A percentile compares a stretch with the other conserved stretches of the same genome.
phyloP scores from a whole-genome alignment of 2,797 vertebrate species.

The Chrysolophus pictus region DNA sequence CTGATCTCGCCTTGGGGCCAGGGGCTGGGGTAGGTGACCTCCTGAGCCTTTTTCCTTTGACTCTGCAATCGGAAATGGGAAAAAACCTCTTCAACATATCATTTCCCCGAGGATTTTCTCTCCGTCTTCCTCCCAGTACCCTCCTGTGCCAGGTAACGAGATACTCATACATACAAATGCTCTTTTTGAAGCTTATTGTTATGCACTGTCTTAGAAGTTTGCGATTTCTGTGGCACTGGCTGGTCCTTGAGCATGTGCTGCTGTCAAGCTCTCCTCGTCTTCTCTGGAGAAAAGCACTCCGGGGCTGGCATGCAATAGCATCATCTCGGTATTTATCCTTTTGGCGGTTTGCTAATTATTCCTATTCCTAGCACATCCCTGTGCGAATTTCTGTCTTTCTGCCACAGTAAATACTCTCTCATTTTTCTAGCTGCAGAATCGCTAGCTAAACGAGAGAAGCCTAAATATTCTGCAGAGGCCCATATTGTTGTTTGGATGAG shows the following conservation, averaged over 20 bases:
- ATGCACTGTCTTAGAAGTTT: slow-evolving; percentile 26
- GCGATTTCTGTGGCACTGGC: slow-evolving; percentile 24
- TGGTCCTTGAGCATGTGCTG: slow-evolving; percentile 65
- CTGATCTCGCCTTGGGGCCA: not conserved
- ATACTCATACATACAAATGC: not conserved
- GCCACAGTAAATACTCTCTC: slow-evolving; percentile 53
- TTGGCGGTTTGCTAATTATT: slow-evolving; percentile 68
- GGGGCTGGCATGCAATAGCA: slow-evolving; percentile 25
- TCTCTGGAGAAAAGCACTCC: not conserved
- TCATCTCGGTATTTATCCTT: slow-evolving; percentile 66
- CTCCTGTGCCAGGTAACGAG: not conserved
- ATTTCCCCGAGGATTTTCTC: not conserved
- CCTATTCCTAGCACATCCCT: slow-evolving; percentile 54
- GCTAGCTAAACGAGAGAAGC: slow-evolving; percentile 22
- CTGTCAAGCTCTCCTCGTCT: slow-evolving; percentile 27
- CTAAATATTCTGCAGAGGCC: slow-evolving; percentile 49
- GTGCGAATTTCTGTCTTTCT: slow-evolving; percentile 26
- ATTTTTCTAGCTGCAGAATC: slow-evolving; percentile 5
- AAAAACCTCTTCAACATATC: not conserved
- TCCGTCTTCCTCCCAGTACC: not conserved
- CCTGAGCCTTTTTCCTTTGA: not conserved
- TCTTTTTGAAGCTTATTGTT: not conserved
- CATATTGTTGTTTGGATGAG: slow-evolving; percentile 48
- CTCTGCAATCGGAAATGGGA: not conserved
- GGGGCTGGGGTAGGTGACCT: slow-evolving; percentile 14